Evolutionary conservation across 1,140 invertebrate genomes (phyloP), one percentile per base, ranked within the genome.

Genomic region (Drosophila sp.): DNA sequence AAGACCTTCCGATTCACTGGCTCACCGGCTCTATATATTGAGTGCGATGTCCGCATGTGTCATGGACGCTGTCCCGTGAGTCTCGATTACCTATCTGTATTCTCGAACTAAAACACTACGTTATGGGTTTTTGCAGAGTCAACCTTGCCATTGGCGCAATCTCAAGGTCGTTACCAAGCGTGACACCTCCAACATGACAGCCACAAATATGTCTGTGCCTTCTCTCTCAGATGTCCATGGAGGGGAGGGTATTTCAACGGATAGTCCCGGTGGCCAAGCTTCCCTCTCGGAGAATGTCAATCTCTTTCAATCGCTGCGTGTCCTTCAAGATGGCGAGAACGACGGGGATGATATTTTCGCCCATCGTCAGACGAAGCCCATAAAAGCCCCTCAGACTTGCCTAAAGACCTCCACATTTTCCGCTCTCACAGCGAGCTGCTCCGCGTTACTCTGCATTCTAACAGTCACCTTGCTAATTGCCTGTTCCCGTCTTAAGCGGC

Each of bases 1-100:
- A 98, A 98, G 93, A 98, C 97, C 3, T 98, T 98, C 92, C 94
- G 97, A 69, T 98, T 98, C 92, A 98, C 97, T 0, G 97, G 97
- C 6, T 98, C 97, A 0, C 97, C 97, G 1, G 97, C 97, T 3
- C 93, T 98, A 1, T 98, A 98, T 92, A 97, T 98, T 67, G 97
- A 98, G 93, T 98, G 97, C 86, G 97, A 98, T 92, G 97, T 98
- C 35, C 93, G 97, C 66, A 98, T 98, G 97, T 98, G 97, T 92
- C 97, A 98, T 92, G 97, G 97, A 64, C 94, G 96, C 80, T 98
- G 97, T 94, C 84, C 84, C 23, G 97, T 98, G 93, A 95, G 94
- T 94, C 33, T 1, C 7, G 0, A 38, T 10, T n/a, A 11, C 3
- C 11, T 10, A 8, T 11, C 1, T 23, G 33, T 38, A 40, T 30